Percentiles rank a stretch among this genome's conserved stretches.
Conservation (phyloP, 2,888 invertebrate species). For the Xanthia icteritia region DNA sequence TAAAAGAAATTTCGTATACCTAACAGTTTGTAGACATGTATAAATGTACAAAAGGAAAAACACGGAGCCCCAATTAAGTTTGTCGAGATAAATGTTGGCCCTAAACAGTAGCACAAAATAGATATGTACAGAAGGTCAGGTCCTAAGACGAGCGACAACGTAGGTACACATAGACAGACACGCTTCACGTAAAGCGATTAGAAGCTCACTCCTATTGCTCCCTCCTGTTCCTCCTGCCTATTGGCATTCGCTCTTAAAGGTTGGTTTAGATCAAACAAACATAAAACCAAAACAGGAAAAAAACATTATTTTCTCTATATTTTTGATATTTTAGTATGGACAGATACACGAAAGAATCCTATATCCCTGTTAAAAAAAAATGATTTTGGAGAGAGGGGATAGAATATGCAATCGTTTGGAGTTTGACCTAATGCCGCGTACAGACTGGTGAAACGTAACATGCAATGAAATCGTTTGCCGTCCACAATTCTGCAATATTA, state of each 20-base stretch:
- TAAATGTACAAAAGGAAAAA: slow-evolving; percentile 74
- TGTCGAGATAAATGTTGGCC: slow-evolving; percentile 82
- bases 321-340: neutral
- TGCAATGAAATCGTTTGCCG: too few species aligned
- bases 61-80: slow-evolving; percentile 83
- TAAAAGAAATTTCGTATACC: slow-evolving; percentile 61
- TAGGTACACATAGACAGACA: neutral
- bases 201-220: too few species aligned
- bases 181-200: neutral
- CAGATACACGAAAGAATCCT: neutral
- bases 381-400: neutral
- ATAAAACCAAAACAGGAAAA: neutral
- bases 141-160: neutral
- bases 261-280: neutral
- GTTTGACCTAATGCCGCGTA: neutral
- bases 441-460: too few species aligned
- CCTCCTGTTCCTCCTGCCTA: too few species aligned
- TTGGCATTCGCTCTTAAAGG: neutral
- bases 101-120: slow-evolving; percentile 66
- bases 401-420: neutral
- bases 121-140: slow-evolving; percentile 8
- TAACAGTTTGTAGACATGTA: slow-evolving; percentile 64
- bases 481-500: too few species aligned
- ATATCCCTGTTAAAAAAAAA: neutral
- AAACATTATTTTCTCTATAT: neutral